phyloP scores from a whole-genome alignment of 1,140 invertebrate species.

The Drosophila paulistorum region DNA sequence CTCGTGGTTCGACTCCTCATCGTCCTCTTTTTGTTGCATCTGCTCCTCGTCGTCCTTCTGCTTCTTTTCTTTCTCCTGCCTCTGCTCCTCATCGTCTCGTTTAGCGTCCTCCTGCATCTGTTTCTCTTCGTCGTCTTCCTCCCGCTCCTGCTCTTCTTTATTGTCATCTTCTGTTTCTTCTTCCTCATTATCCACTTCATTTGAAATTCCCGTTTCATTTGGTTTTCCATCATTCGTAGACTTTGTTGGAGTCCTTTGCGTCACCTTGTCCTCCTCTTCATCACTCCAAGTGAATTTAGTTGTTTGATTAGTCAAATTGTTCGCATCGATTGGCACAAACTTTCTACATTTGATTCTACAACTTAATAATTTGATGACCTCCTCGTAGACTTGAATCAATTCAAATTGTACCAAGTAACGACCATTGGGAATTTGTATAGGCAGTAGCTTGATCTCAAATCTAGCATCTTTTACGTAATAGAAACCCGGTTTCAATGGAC shows the following conservation, averaged over 20 bases:
- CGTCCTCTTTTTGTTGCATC: neutral
- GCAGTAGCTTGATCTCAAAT: slow-evolving; percentile 34
- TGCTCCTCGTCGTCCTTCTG: neutral
- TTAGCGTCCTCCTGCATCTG: neutral
- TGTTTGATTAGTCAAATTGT: neutral
- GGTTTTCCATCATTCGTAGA: neutral
- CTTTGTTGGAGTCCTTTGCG: neutral
- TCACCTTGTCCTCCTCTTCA: neutral
- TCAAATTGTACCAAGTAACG: slow-evolving; percentile 57
- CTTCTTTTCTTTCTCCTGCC: no score
- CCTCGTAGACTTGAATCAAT: slow-evolving; percentile 67
- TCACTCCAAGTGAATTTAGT: slow-evolving; percentile 7
- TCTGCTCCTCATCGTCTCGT: neutral
- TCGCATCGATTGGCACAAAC: slow-evolving; percentile 16
- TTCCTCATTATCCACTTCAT: neutral
- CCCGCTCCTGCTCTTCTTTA: neutral
- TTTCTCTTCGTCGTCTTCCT: neutral
- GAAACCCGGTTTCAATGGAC: slow-evolving; percentile 61
- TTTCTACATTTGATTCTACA: slow-evolving; percentile 51
- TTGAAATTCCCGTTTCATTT: neutral
- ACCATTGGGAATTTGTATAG: slow-evolving; percentile 48
- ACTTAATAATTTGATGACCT: slow-evolving; percentile 54
- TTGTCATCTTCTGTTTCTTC: neutral
- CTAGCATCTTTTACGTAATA: slow-evolving; percentile 38
- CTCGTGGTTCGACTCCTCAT: no score